A percentile compares a stretch with the other conserved stretches of the same genome.
Conservation (phyloP, 2,888 invertebrate species). For the Acheta domesticus region DNA sequence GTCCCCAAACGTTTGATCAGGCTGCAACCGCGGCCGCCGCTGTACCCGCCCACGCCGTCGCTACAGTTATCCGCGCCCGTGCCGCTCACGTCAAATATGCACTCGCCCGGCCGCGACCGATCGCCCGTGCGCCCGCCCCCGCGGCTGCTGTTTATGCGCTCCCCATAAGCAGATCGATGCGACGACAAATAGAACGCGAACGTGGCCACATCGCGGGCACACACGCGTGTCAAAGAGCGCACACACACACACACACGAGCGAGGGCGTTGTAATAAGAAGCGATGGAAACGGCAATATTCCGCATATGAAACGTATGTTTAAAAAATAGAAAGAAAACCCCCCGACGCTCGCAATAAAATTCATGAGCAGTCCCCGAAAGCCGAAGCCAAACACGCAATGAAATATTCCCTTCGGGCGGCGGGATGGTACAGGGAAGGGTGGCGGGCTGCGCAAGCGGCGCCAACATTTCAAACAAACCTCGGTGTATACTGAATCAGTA, state of each 20-base stretch:
- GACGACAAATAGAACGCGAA: background rate
- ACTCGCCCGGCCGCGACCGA: background rate
- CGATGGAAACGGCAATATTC: background rate
- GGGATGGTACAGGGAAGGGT: background rate
- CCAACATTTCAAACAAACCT: slow-evolving; percentile 5
- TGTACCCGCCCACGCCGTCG: background rate
- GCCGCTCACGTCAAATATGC: background rate
- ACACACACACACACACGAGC: too few relatives aligned
- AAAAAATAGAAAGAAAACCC: background rate
- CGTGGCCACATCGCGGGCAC: background rate
- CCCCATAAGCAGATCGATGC: background rate
- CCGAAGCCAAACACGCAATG: background rate
- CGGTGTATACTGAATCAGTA: slow-evolving; percentile 1
- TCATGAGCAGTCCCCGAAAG: slow-evolving; percentile 8
- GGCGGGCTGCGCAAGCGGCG: background rate
- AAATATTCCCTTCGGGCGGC: background rate
- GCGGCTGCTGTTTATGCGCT: background rate
- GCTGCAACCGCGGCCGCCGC: too few relatives aligned
- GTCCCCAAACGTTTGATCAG: too few relatives aligned
- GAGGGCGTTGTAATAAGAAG: background rate
- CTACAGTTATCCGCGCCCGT: background rate
- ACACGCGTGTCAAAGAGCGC: too few relatives aligned
- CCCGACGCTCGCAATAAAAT: background rate
- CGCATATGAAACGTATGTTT: background rate
- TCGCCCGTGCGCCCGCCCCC: background rate